Percentiles rank a stretch among this genome's conserved stretches.
Conservation (phyloP, 1,140 invertebrate genomes). For the Varroa destructor region DNA sequence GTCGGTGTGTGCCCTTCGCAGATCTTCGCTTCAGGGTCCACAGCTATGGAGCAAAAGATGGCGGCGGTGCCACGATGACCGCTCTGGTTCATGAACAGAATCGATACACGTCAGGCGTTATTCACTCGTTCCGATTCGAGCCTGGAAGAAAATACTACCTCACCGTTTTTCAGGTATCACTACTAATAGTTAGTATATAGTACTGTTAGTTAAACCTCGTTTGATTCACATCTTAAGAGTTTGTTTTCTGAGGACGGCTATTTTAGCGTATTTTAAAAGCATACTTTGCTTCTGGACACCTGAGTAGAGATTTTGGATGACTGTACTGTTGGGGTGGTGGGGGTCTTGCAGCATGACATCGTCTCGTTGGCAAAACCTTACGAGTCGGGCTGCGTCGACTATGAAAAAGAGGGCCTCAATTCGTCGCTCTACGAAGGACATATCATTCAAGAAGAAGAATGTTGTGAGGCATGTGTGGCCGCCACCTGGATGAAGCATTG, state of each 20-base stretch:
- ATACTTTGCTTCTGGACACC: too few relatives aligned
- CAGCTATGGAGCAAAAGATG: slow-evolving; percentile 5
- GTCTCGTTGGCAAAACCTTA: background rate
- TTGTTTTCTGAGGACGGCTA: too few relatives aligned
- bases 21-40: slow-evolving; percentile 6
- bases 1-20: background rate
- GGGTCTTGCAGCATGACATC: background rate
- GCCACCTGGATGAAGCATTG: slow-evolving; percentile 26
- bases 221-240: too few relatives aligned
- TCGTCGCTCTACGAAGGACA: background rate
- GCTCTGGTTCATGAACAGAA: slow-evolving; percentile 25
- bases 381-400: slow-evolving; percentile 19
- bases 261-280: too few relatives aligned
- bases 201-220: too few relatives aligned
- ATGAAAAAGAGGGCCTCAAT: slow-evolving; percentile 7
- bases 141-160: slow-evolving; percentile 16
- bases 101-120: slow-evolving; percentile 8
- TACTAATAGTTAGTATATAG: too few relatives aligned
- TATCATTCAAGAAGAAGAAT: slow-evolving; percentile 14
- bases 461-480: slow-evolving; percentile 21
- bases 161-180: slow-evolving; percentile 21
- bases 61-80: slow-evolving; percentile 10
- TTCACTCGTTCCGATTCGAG: slow-evolving; percentile 25
- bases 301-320: too few relatives aligned
- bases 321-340: too few relatives aligned